Percentiles rank a stretch among this genome's conserved stretches.
These are phyloP conservation scores for Gryon sp. DNA, from an alignment of 1,140 invertebrate species.

Conservation along the genomic window DNA sequence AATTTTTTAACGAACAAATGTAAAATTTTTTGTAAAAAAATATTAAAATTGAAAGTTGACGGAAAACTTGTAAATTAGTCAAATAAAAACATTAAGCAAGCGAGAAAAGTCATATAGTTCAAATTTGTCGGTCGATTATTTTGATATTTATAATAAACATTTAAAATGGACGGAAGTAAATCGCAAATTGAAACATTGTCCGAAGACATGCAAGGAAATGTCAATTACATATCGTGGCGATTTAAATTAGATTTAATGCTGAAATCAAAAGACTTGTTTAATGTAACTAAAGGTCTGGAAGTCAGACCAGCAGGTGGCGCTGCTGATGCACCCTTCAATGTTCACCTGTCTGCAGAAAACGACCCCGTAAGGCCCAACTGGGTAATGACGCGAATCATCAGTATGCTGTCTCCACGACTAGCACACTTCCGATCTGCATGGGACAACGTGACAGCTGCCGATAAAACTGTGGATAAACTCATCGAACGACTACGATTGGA, in stretches of 20 bases:
- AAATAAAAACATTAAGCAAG: too few species aligned
- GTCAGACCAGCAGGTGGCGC: conserved; percentile 7
- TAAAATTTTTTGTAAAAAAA: too few species aligned
- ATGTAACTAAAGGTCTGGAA: conserved; percentile 20
- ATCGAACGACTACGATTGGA: conserved; percentile 12
- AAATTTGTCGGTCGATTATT: too few species aligned
- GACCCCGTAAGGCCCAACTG: too few species aligned
- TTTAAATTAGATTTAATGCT: conserved; percentile 54
- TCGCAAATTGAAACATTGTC: conserved; percentile 43
- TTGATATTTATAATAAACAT: too few species aligned
- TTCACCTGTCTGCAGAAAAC: too few species aligned
- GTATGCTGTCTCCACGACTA: conserved; percentile 39
- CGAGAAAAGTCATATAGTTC: too few species aligned
- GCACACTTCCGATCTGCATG: conserved; percentile 53
- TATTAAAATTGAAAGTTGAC: too few species aligned
- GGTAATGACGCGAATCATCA: conserved; percentile 54
- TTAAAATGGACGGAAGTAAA: conserved; percentile 34
- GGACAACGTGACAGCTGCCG: conserved; percentile 42
- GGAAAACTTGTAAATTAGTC: too few species aligned
- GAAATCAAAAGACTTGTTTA: conserved; percentile 45
- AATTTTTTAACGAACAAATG: too few species aligned
- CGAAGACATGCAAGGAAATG: conserved; percentile 21
- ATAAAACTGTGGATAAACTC: conserved; percentile 18
- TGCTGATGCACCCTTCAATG: background rate
- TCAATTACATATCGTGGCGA: conserved; percentile 50